Conservation (phyloP, 2,888 invertebrate genomes). For the Troides oblongomaculatus region DNA sequence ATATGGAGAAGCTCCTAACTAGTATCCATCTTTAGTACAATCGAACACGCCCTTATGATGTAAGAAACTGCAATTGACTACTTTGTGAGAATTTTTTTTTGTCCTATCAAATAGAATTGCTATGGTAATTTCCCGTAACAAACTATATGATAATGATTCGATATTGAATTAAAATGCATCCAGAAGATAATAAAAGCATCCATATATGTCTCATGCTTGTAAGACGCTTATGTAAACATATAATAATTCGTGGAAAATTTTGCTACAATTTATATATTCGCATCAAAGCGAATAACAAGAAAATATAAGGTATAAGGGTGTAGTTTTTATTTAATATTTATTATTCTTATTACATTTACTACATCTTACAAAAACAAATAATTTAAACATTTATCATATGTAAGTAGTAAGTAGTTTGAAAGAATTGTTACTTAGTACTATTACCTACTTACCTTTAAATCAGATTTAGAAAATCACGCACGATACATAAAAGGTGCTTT, state of each 20-base stretch:
- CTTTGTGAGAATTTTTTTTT: constrained; percentile 2
- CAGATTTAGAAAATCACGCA: not conserved
- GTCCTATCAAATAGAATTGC: constrained; percentile 4
- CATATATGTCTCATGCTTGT: too few species aligned
- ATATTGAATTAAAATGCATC: constrained; percentile 4
- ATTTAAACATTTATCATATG: not conserved
- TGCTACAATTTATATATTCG: too few species aligned
- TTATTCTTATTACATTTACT: too few species aligned
- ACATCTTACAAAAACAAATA: not conserved
- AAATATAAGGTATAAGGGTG: too few species aligned
- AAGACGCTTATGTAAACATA: not conserved
- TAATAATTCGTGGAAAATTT: not conserved
- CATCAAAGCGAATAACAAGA: too few species aligned
- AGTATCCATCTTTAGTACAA: constrained; percentile 57
- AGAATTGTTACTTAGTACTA: not conserved
- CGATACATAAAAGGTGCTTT: not conserved
- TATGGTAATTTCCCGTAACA: constrained; percentile 5
- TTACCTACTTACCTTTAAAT: not conserved
- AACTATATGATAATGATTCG: constrained; percentile 4
- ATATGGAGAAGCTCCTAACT: constrained; percentile 24
- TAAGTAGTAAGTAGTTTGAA: too few species aligned
- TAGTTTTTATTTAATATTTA: too few species aligned
- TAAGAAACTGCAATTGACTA: constrained; percentile 26
- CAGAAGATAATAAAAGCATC: not conserved
- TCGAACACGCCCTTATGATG: constrained; percentile 59